These are phyloP conservation scores for Thereva unica DNA, from an alignment of 2,888 invertebrate genomes.

Conservation along the genomic window DNA sequence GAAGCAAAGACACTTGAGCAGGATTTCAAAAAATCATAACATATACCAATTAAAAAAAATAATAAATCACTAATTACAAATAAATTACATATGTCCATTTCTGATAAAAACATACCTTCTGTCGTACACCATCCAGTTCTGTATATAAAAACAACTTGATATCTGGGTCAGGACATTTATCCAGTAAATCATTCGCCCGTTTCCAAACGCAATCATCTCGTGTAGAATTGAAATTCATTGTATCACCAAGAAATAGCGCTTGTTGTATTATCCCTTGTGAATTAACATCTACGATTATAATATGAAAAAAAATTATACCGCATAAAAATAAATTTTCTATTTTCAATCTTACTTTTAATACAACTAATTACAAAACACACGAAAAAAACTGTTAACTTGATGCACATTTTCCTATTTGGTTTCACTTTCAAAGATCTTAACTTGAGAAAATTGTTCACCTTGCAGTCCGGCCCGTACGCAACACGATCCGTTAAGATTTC, in stretches of 20 bases:
- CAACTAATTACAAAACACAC: conserved; percentile 24
- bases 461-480: neutral
- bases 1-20: too few relatives aligned
- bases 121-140: conserved; percentile 60
- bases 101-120: conserved; percentile 52
- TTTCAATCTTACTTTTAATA: conserved; percentile 34
- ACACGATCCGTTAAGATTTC: conserved; percentile 14
- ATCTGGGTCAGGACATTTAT: conserved; percentile 74
- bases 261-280: conserved; percentile 51
- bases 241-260: conserved; percentile 66
- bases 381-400: conserved; percentile 14
- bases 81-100: neutral
- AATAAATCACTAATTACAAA: neutral
- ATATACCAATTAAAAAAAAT: too few relatives aligned
- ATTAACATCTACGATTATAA: conserved; percentile 24
- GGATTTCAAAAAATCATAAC: too few relatives aligned
- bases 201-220: conserved; percentile 73
- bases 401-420: conserved; percentile 14
- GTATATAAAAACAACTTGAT: conserved; percentile 69
- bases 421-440: conserved; percentile 26
- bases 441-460: conserved; percentile 14
- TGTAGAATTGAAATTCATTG: conserved; percentile 64
- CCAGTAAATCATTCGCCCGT: conserved; percentile 63
- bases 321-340: too few relatives aligned
- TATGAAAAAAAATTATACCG: neutral